Evolutionary conservation across 2,797 vertebrate genomes (phyloP), one percentile per base, ranked within the genome.

Genomic region (Eulemur rubriventer): DNA sequence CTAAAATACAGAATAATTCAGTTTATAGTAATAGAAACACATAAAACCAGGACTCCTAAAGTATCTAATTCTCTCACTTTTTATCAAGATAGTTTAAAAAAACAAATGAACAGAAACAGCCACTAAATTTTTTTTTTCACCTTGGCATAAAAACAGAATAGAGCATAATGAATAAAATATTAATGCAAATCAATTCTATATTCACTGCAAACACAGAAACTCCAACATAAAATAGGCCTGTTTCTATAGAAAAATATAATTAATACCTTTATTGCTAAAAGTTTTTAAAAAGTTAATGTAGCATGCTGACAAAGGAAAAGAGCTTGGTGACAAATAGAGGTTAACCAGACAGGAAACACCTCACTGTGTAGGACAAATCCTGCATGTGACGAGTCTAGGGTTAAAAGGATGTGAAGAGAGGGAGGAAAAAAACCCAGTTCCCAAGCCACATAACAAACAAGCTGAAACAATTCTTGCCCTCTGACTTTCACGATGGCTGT

Each of bases 321-420:
- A 70, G 26, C 35, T 28, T 78, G 72, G 41, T 91, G 80, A 85
- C 61, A n/a, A 55, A 61, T 57, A 82, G 69, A 83, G 57, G 24
- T 78, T 87, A 84, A 85, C 30, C 52, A 41, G 63, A 96, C 41
- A 98, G 91, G 79, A 98, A 98, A 96, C 70, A 75, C 59, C 95
- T 52, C 94, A 85, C 88, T 69, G 30, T 50, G 63, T 30, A 35
- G 75, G 75, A 94, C 0, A n/a, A 96, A 96, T 94, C 75, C 91
- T 83, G 75, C 1, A 89, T 85, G 70, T 94, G 50, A 88, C 82
- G 96, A 95, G 17, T 78, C 16, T 94, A 94, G 33, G 63, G 4
- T 89, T 96, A 79, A 92, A 94, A 96, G 88, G 87, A 96, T 95
- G 86, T 95, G 88, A 48, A 55, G 33, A 83, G 57, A 50, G 67